Percentiles rank a stretch among this genome's conserved stretches.
Conservation (phyloP, 2,797 vertebrate species). For the Myotis myotis region DNA sequence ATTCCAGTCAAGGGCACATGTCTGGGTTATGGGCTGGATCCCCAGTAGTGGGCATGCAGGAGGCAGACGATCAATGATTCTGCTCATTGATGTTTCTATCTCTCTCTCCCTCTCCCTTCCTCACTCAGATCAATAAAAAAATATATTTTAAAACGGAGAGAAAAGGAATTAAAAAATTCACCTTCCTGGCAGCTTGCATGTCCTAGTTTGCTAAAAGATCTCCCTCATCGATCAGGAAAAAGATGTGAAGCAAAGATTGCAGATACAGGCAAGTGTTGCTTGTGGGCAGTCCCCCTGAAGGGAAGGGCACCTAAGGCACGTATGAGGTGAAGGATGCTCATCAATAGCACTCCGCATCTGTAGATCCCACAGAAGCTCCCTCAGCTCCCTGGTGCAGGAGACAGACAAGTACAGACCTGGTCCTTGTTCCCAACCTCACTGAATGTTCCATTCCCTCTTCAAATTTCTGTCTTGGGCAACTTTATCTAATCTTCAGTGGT, state of each 20-base stretch:
- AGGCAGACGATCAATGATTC: too few species aligned
- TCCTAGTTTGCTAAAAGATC: background rate
- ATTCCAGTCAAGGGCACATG: too few species aligned
- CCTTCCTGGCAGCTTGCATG: background rate
- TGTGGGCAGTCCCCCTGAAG: fast-evolving
- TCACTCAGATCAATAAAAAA: too few species aligned
- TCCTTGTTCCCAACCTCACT: background rate
- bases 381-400: background rate
- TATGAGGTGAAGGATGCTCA: background rate
- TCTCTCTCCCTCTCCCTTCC: too few species aligned
- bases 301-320: fast-evolving
- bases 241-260: background rate
- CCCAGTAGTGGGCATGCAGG: too few species aligned
- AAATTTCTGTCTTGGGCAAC: background rate
- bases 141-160: too few species aligned
- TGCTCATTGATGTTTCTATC: too few species aligned
- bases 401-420: background rate
- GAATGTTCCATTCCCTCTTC: background rate
- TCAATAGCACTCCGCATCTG: fast-evolving
- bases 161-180: background rate
- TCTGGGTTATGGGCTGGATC: too few species aligned
- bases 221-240: background rate
- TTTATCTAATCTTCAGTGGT: background rate
- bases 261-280: background rate
- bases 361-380: fast-evolving